Evolutionary conservation across 2,797 vertebrate species (phyloP).

Genomic region (Sebastes minor): DNA sequence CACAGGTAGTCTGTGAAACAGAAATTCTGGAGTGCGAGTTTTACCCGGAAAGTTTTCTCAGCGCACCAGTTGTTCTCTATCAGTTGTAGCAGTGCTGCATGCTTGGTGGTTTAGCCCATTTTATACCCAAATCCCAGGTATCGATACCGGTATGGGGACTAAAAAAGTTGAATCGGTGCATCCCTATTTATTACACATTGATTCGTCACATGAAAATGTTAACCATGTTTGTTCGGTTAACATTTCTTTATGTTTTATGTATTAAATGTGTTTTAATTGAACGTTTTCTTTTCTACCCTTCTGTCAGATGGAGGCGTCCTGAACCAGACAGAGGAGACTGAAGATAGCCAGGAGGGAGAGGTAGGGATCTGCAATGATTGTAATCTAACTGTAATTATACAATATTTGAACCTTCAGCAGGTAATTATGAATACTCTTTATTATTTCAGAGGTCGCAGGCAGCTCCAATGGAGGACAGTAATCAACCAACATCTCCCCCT

Average conservation of each 20-base stretch:
- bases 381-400: neutral
- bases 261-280: neutral
- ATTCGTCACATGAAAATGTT: neutral
- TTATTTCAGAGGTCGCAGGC: constrained; percentile 54
- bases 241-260: neutral
- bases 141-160: too few species aligned
- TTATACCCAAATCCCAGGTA: too few species aligned
- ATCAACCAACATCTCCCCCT: constrained; percentile 45
- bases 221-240: neutral
- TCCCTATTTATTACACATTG: neutral
- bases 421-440: neutral
- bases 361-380: constrained; percentile 14
- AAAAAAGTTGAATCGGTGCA: too few species aligned
- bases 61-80: too few species aligned
- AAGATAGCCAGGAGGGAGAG: constrained; percentile 67
- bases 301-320: constrained; percentile 50
- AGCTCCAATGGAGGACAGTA: constrained; percentile 53
- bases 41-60: too few species aligned
- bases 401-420: neutral
- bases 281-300: neutral
- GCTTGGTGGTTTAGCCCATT: too few species aligned
- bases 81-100: too few species aligned
- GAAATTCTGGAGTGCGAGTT: too few species aligned
- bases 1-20: too few species aligned
- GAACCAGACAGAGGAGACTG: constrained; percentile 62